Evolutionary conservation across 1,140 invertebrate genomes (phyloP).

Genomic region (Marisa cornuarietis): DNA sequence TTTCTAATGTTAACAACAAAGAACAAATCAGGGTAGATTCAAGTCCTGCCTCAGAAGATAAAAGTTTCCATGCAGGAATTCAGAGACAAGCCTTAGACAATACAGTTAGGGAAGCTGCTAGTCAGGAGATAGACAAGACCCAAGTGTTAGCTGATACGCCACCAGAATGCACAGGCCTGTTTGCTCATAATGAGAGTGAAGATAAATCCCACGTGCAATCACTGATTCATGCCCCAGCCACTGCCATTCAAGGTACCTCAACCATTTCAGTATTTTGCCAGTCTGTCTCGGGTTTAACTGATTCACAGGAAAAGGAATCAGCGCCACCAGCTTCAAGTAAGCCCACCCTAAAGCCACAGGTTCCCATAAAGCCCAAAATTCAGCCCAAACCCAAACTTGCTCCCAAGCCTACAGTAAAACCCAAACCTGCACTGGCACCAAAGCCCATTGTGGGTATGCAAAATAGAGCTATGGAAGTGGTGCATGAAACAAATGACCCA

Average conservation of each 20-base stretch:
- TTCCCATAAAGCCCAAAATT: conserved; percentile 9
- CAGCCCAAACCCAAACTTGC: conserved; percentile 40
- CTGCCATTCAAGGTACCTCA: background rate
- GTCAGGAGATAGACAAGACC: too few relatives aligned
- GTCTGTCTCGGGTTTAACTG: background rate
- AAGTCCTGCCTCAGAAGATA: too few relatives aligned
- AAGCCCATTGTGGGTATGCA: conserved; percentile 31
- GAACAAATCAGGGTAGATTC: too few relatives aligned
- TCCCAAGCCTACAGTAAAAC: conserved; percentile 50
- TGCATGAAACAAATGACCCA: background rate
- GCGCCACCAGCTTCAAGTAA: background rate
- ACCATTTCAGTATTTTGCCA: conserved; percentile 14
- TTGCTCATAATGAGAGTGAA: too few relatives aligned
- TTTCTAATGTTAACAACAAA: too few relatives aligned
- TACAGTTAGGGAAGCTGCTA: too few relatives aligned
- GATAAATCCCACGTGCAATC: too few relatives aligned
- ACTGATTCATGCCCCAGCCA: too few relatives aligned
- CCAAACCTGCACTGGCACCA: conserved; percentile 35
- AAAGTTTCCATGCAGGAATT: too few relatives aligned
- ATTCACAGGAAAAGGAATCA: background rate
- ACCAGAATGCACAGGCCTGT: too few relatives aligned
- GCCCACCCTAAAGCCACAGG: background rate
- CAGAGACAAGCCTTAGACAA: too few relatives aligned
- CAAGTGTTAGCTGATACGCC: too few relatives aligned
- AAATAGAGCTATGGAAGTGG: background rate